Evolutionary conservation across 2,797 vertebrate species (phyloP), one percentile per base, ranked within the genome.

Genomic region (Tadarida brasiliensis): DNA sequence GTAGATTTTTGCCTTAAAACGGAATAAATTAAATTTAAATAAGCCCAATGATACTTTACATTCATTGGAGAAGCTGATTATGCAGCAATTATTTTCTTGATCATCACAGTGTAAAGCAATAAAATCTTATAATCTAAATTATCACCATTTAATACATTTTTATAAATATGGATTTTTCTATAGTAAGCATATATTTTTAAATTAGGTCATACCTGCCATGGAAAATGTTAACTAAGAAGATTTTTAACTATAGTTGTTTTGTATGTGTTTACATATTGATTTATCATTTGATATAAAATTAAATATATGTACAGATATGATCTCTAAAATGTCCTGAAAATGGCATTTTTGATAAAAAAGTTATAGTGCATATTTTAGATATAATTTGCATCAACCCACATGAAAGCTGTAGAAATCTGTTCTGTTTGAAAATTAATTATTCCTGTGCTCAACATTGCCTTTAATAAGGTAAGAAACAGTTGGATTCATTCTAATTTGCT

Each of bases 401-500:
- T 30, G 59, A 87, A 97, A 95, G 70, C 87, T 90, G 26, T 83
- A 88, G 83, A 95, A 91, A 95, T 96, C 19, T 7, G 65, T 87
- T 92, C 30, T 22, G 94, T 95, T 92, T 16, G 3, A 88, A 92
- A 94, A 97, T 94, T 33, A 97, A 93, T 68, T 95, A 96, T 91
- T 73, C 9, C 57, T 80, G 61, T 44, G 96, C 83, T 95, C 88
- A 95, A 3, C 78, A 96, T 97, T 91, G 95, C 91, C 77, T 87
- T 89, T 96, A 97, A 97, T 47, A 92, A 65, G 16, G 4, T 97
- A 97, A 95, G 90, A 96, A 33, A 57, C 68, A 94, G 57, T 84
- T 96, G 93, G 95, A 92, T 92, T 96, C 82, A 86, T 97, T 88
- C 91, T 97, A 71, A 94, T 97, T 98, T 96, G 49, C 86, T 94